phyloP scores from a whole-genome alignment of 2,113 vertebrate species.

The Pomatostomus ruficeps region DNA sequence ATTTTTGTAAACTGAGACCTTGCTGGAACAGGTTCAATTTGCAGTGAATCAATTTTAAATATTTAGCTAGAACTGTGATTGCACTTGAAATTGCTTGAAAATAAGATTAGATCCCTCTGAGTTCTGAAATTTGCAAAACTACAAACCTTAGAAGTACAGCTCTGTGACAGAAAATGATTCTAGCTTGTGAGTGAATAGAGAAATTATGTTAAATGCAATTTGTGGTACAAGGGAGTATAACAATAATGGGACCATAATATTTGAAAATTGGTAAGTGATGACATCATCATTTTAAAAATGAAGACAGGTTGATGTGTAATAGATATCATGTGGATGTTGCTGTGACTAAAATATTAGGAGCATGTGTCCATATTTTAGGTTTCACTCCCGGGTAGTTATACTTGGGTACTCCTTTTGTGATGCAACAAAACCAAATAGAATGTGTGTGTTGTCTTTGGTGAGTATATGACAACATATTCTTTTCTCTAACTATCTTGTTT shows the following conservation, averaged over 20 bases:
- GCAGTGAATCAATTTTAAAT: not conserved
- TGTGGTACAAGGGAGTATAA: not conserved
- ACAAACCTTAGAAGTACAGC: not conserved
- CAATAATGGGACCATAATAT: not conserved
- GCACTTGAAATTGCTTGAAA: not conserved
- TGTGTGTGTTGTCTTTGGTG: not conserved
- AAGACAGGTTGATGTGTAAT: not conserved
- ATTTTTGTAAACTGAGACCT: not conserved
- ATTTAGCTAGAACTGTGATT: not conserved
- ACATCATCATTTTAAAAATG: not conserved
- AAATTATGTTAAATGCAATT: not conserved
- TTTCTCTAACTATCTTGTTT: not conserved
- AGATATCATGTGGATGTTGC: not conserved
- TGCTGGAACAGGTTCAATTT: not conserved
- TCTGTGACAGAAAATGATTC: not conserved
- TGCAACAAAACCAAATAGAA: not conserved
- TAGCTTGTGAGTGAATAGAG: not conserved
- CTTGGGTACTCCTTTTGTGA: not conserved
- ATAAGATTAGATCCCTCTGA: not conserved
- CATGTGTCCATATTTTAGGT: not conserved
- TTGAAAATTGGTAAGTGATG: not conserved
- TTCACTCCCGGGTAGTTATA: fast-evolving
- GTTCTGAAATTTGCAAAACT: not conserved
- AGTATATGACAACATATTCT: not conserved
- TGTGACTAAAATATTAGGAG: not conserved